phyloP scores from a whole-genome alignment of 2,113 vertebrate genomes.

The Regulus satrapa region DNA sequence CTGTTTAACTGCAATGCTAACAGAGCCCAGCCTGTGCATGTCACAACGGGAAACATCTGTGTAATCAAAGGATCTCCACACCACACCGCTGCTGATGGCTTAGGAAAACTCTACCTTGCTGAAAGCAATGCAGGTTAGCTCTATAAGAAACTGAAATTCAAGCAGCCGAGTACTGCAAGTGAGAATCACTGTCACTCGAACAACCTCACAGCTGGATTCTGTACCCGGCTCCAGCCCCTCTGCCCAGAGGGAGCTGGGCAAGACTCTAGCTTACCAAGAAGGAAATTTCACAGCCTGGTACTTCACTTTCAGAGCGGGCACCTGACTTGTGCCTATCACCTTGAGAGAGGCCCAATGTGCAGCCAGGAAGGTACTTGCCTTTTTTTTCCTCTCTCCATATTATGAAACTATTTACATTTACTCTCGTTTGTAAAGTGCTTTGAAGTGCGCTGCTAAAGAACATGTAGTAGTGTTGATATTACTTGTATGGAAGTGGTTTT shows the following conservation, averaged over 20 bases:
- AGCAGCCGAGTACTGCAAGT: not conserved
- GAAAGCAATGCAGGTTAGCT: not conserved
- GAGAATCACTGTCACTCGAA: not conserved
- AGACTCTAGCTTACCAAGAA: not conserved
- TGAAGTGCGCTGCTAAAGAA: not conserved
- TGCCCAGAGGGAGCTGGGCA: not conserved
- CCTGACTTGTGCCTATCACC: not conserved
- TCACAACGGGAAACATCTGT: not conserved
- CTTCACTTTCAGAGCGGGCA: rapidly evolving
- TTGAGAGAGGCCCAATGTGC: not conserved
- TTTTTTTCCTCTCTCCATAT: not conserved
- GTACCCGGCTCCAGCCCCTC: not conserved
- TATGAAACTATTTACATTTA: not conserved
- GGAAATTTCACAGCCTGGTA: not conserved
- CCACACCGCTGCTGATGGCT: rapidly evolving
- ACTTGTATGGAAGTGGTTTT: not conserved
- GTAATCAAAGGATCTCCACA: not conserved
- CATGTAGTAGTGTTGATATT: not conserved
- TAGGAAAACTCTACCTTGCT: not conserved
- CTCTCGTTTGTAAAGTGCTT: not conserved
- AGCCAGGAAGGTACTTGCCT: not conserved
- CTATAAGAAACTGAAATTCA: not conserved
- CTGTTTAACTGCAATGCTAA: not conserved
- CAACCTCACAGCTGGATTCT: not conserved
- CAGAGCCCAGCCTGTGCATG: not conserved